Percentiles rank a stretch among this genome's conserved stretches.
Evolutionary conservation across 2,113 vertebrate species (phyloP).

Genomic region (Hylia prasina): DNA sequence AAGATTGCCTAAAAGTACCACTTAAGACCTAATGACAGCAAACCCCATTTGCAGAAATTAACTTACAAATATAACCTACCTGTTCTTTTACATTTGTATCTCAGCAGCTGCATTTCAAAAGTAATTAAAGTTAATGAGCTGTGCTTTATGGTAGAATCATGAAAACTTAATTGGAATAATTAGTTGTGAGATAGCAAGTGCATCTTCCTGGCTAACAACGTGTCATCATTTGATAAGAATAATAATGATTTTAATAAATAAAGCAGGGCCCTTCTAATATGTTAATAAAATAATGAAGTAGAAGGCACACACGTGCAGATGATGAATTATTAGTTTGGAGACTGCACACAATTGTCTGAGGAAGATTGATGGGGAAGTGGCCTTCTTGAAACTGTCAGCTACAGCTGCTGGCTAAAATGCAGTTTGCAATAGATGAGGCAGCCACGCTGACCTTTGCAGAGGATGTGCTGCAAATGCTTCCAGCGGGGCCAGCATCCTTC

Average conservation of each 20-base stretch:
- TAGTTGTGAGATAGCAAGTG: constrained; percentile 57
- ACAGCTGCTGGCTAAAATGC: background rate
- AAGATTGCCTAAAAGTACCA: background rate
- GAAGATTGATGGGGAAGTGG: constrained; percentile 34
- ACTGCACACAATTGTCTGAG: background rate
- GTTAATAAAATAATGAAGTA: constrained; percentile 35
- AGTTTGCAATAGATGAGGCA: background rate
- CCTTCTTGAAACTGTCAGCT: background rate
- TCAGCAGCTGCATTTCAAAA: constrained; percentile 65
- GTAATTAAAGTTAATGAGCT: constrained; percentile 72
- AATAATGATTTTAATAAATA: constrained; percentile 62
- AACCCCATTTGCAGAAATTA: constrained; percentile 36
- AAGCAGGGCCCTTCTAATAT: constrained; percentile 3
- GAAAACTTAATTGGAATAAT: constrained; percentile 67
- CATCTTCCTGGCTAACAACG: constrained; percentile 39
- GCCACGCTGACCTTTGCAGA: background rate
- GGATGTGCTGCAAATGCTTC: background rate
- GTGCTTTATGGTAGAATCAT: constrained; percentile 61
- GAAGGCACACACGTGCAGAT: constrained; percentile 32
- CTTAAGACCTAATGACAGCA: background rate
- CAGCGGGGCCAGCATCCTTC: background rate
- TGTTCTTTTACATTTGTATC: constrained; percentile 47
- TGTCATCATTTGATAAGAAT: constrained; percentile 57
- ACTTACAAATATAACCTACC: constrained; percentile 50
- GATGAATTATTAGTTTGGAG: constrained; percentile 31